Conservation (phyloP, 2,797 vertebrate species). For the Xiphorhynchus erythropygius region DNA sequence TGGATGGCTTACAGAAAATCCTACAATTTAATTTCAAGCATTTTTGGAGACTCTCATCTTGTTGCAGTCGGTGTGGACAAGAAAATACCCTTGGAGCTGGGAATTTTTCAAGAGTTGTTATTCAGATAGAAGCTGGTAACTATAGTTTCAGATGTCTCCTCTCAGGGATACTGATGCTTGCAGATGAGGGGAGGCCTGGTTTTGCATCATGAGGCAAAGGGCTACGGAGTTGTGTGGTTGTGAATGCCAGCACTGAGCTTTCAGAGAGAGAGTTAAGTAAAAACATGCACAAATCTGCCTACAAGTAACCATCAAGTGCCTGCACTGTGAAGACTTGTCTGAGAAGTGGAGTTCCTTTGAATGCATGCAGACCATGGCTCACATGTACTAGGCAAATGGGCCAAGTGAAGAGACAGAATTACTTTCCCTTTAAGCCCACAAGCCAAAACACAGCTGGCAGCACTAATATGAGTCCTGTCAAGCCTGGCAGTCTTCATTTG, state of each 20-base stretch:
- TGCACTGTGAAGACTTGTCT: conserved; percentile 10
- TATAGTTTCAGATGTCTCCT: background rate
- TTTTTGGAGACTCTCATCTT: background rate
- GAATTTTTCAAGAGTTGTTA: background rate
- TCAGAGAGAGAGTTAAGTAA: background rate
- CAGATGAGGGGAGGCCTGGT: background rate
- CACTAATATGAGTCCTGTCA: background rate
- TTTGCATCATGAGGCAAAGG: background rate
- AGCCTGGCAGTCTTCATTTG: background rate
- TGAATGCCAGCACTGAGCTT: background rate
- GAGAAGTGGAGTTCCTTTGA: conserved; percentile 15
- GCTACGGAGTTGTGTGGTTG: background rate
- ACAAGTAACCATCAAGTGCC: background rate
- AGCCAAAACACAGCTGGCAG: conserved; percentile 41
- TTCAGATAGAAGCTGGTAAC: background rate
- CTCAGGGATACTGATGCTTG: background rate
- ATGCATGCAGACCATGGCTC: background rate
- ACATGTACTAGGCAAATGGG: background rate
- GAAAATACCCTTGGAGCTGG: background rate
- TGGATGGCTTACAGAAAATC: background rate
- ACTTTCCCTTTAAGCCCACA: background rate
- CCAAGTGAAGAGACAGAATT: background rate
- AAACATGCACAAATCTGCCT: background rate
- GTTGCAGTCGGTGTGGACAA: background rate
- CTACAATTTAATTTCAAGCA: background rate